Evolutionary conservation across 1,140 invertebrate species (phyloP), one percentile per base, ranked within the genome.

Genomic region (Micrasema longulum): DNA sequence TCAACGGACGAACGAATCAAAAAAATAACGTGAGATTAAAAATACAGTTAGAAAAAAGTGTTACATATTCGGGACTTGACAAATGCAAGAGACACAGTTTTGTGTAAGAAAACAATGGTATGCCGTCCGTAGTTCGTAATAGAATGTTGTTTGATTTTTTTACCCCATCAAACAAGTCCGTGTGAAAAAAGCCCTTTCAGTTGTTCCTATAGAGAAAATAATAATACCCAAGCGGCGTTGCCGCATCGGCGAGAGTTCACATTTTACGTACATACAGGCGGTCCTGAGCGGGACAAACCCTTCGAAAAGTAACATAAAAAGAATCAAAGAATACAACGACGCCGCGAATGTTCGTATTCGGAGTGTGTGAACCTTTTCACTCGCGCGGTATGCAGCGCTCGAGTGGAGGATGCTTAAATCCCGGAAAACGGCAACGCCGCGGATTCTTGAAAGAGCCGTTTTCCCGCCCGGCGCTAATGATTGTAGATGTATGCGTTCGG

Each of bases 391-490:
- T 14, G 26, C 55, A 10, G n/a, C 12, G 16, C 20, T 36, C 4
- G 23, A 60, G 12, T 6, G 55, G 35, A 11, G 6, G 55, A 18
- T 38, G 4, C 26, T 60, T 18, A 36, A 48, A 16, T 18, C 63
- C 63, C 12, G 47, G 26, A 20, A 68, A 41, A 16, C 65, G 48
- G 65, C 65, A 68, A 55, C 48, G 52, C 65, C 23, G 65, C 65
- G 18, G 36, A 67, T 50, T 36, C 43, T 50, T 65, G 63, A 50
- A 67, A 50, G 57, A 63, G 57, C 38, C 57, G 38, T 63, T 63
- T 63, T 63, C 57, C 57, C 57, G 57, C 57, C 57, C 38, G 57
- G 57, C 57, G 57, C 36, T 63, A 63, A 20, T 18, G 20, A 47
- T 31, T 31, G 38, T 47, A 47, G 38, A 22, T 38, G 55, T 38